phyloP scores from a whole-genome alignment of 2,113 vertebrate species.

The Calyptomena viridis region DNA sequence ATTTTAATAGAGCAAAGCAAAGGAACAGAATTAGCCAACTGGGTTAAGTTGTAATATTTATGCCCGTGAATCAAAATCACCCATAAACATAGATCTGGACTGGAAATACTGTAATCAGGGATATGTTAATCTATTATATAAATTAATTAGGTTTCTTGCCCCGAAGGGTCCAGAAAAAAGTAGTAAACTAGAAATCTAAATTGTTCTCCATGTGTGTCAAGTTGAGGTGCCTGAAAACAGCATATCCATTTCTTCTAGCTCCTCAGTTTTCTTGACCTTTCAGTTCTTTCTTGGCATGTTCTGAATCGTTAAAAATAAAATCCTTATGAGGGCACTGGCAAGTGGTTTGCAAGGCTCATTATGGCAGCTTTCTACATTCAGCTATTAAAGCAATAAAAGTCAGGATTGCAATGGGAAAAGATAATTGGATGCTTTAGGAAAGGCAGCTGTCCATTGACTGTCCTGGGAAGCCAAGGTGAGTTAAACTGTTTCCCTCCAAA shows the following conservation, averaged over 20 bases:
- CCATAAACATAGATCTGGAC: not conserved
- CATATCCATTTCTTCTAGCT: conserved; percentile 54
- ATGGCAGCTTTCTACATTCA: not conserved
- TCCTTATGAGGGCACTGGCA: conserved; percentile 51
- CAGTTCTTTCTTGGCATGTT: conserved; percentile 54
- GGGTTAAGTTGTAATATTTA: not conserved
- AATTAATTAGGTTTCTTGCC: not conserved
- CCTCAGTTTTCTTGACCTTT: conserved; percentile 64
- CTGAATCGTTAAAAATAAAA: conserved; percentile 65
- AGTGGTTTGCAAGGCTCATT: not conserved
- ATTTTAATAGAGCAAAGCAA: not conserved
- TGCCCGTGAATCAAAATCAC: not conserved
- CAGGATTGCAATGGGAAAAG: not conserved
- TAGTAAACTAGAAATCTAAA: not conserved
- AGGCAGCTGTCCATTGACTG: not conserved
- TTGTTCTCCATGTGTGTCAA: not conserved
- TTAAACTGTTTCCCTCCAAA: not conserved
- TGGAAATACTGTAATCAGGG: not conserved
- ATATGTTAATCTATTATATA: not conserved
- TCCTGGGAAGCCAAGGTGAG: not conserved
- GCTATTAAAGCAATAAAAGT: not conserved
- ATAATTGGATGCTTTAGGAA: not conserved
- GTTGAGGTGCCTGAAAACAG: conserved; percentile 25
- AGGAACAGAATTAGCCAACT: not conserved
- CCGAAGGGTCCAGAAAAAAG: not conserved